These are phyloP conservation scores for fruit fly (Drosophila melanogaster) DNA, from an alignment of 1,140 invertebrate species.

Conservation along the genomic window Release_6_plus_ISO1_MT NT_037436.4:1738001-1738500, in stretches of 20 bases:
- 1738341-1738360: no score
- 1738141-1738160: not conserved
- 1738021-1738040: not conserved
- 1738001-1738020: slow-evolving; percentile 23
- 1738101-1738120: not conserved
- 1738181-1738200: not conserved
- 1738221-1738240: slow-evolving; percentile 3
- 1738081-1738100: no score
- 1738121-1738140: not conserved
- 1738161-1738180: not conserved
- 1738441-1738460: not conserved
- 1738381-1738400: no score
- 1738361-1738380: no score
- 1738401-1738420: no score
- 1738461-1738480: not conserved
- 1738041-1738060: not conserved
- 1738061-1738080: not conserved
- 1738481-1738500: not conserved
- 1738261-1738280: not conserved
- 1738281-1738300: not conserved
- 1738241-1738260: slow-evolving; percentile 13
- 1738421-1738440: no score
- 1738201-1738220: slow-evolving; percentile 23
- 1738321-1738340: no score
- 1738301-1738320: no score